phyloP scores from a whole-genome alignment of 2,797 vertebrate genomes.

The Betta splendens region DNA sequence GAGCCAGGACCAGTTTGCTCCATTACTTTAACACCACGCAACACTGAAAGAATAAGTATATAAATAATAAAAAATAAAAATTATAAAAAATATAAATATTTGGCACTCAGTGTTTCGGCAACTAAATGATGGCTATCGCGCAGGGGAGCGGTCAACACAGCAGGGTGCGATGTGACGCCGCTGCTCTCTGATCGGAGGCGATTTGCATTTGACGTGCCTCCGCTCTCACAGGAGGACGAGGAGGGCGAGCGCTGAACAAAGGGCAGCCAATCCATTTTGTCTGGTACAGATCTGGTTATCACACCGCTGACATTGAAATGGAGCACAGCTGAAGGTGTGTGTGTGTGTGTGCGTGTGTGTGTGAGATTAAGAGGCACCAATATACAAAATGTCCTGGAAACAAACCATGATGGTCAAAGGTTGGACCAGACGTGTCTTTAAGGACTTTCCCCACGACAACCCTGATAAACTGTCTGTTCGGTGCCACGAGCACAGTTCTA shows the following conservation, averaged over 20 bases:
- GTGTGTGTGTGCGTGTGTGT: constrained; percentile 4
- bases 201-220: constrained; percentile 35
- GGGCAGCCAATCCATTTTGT: constrained; percentile 18
- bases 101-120: constrained; percentile 41
- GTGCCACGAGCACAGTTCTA: constrained; percentile 22
- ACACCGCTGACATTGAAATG: constrained; percentile 21
- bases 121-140: constrained; percentile 58
- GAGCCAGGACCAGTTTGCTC: constrained; percentile 20
- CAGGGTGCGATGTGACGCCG: constrained; percentile 3
- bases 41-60: constrained; percentile 56
- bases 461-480: constrained; percentile 32
- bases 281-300: constrained; percentile 33
- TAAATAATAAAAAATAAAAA: too few species aligned
- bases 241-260: constrained; percentile 23
- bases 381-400: too few species aligned
- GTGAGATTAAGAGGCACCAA: not conserved
- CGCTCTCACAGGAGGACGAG: constrained; percentile 16
- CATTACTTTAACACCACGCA: constrained; percentile 30
- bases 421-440: constrained; percentile 33
- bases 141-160: constrained; percentile 16
- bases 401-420: constrained; percentile 17
- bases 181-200: constrained; percentile 34
- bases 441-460: constrained; percentile 48
- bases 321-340: constrained; percentile 10
- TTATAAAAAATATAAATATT: too few species aligned